phyloP scores from a whole-genome alignment of 2,888 invertebrate species.

The Serripes groenlandicus region DNA sequence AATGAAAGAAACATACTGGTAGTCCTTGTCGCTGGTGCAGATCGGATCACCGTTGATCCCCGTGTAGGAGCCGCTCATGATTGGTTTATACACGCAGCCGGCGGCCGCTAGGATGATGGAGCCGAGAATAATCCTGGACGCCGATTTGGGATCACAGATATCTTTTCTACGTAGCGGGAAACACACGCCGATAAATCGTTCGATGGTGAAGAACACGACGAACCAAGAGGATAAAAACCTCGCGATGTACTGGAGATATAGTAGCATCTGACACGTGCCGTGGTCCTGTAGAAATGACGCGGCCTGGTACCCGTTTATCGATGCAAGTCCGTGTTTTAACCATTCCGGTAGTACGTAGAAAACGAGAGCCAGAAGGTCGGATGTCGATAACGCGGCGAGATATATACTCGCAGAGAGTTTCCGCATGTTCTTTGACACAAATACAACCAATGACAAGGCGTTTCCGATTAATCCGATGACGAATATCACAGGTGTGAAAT shows the following conservation, averaged over 20 bases:
- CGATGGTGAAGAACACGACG: conserved; percentile 82
- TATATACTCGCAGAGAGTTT: conserved; percentile 91
- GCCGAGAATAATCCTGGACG: conserved; percentile 75
- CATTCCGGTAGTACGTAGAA: conserved; percentile 87
- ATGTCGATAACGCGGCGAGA: conserved; percentile 92
- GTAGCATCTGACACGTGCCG: conserved; percentile 91
- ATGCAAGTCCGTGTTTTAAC: conserved; percentile 79
- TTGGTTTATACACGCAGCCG: conserved; percentile 79
- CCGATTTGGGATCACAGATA: conserved; percentile 77
- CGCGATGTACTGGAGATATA: conserved; percentile 89
- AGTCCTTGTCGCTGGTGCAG: conserved; percentile 73
- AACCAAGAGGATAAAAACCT: conserved; percentile 84
- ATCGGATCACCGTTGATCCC: conserved; percentile 54
- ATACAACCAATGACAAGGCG: conserved; percentile 91
- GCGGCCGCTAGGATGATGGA: conserved; percentile 70
- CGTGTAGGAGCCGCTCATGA: conserved; percentile 70
- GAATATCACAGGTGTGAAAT: conserved; percentile 91
- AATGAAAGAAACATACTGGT: conserved; percentile 71
- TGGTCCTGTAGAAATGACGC: conserved; percentile 80
- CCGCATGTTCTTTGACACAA: conserved; percentile 91
- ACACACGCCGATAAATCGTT: conserved; percentile 83
- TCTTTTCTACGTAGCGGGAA: conserved; percentile 79
- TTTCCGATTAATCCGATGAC: conserved; percentile 92
- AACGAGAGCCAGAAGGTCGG: conserved; percentile 90
- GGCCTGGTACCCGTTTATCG: conserved; percentile 62